Percentiles rank a stretch among this genome's conserved stretches.
Evolutionary conservation across 2,888 invertebrate species (phyloP).

Genomic region (Sesia bembeciformis): DNA sequence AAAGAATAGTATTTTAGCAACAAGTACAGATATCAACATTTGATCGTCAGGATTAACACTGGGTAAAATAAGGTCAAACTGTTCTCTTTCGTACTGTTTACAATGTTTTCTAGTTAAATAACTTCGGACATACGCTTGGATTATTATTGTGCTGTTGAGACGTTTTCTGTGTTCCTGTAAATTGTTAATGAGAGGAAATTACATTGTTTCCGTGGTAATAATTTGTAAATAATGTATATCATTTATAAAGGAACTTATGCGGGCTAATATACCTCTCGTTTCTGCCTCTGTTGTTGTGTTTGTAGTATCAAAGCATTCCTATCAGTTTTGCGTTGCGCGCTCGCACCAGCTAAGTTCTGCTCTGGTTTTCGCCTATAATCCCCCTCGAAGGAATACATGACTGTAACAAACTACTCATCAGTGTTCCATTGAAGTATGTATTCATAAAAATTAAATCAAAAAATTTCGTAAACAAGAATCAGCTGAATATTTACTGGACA

Average conservation of each 20-base stretch:
- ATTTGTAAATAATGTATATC: neutral
- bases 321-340: slow-evolving; percentile 78
- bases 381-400: slow-evolving; percentile 89
- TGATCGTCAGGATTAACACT: slow-evolving; percentile 55
- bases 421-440: slow-evolving; percentile 2
- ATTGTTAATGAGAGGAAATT: neutral
- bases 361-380: slow-evolving; percentile 89
- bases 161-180: slow-evolving; percentile 80
- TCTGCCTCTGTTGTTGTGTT: slow-evolving; percentile 88
- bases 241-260: neutral
- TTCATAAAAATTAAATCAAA: slow-evolving; percentile 8
- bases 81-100: slow-evolving; percentile 77
- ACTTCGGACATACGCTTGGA: slow-evolving; percentile 88
- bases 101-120: slow-evolving; percentile 80
- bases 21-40: slow-evolving; percentile 68
- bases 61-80: slow-evolving; percentile 79
- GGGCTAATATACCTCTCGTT: slow-evolving; percentile 80
- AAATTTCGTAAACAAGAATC: slow-evolving; percentile 39
- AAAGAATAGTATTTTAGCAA: slow-evolving; percentile 84
- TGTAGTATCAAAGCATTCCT: slow-evolving; percentile 83
- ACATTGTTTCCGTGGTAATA: neutral
- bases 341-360: slow-evolving; percentile 93
- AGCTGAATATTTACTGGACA: slow-evolving; percentile 30
- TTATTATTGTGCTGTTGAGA: slow-evolving; percentile 83
- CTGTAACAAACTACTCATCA: slow-evolving; percentile 21